phyloP scores from a whole-genome alignment of 2,797 vertebrate species.

The Coregonus suidteri region DNA sequence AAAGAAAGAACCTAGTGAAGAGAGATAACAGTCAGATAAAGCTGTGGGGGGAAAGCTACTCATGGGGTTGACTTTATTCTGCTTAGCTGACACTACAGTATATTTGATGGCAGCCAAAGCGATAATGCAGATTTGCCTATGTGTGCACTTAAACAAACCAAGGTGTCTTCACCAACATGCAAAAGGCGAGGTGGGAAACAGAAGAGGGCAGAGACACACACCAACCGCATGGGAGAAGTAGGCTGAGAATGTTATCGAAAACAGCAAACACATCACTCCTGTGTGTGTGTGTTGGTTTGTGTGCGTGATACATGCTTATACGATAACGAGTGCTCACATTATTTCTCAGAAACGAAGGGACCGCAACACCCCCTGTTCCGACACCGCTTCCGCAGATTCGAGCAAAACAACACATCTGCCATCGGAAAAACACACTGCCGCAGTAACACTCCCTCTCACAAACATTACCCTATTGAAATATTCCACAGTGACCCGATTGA shows the following conservation, averaged over 20 bases:
- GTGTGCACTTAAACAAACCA: constrained; percentile 51
- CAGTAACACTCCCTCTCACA: constrained; percentile 33
- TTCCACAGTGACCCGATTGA: constrained; percentile 60
- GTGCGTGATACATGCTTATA: constrained; percentile 39
- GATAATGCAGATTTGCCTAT: constrained; percentile 68
- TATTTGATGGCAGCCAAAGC: constrained; percentile 49
- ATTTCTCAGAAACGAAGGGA: constrained; percentile 73
- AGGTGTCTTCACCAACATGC: constrained; percentile 44
- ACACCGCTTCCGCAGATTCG: constrained; percentile 57
- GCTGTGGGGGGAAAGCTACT: constrained; percentile 61
- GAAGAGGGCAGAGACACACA: constrained; percentile 17
- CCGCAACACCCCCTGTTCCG: constrained; percentile 64
- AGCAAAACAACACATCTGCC: constrained; percentile 50
- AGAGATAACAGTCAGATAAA: constrained; percentile 38
- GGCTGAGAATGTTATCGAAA: constrained; percentile 25
- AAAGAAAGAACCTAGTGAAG: constrained; percentile 28
- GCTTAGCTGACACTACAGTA: constrained; percentile 63
- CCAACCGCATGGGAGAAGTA: constrained; percentile 36
- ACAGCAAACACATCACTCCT: constrained; percentile 48
- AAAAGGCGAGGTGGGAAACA: constrained; percentile 26
- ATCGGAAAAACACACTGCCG: constrained; percentile 38
- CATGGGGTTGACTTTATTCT: constrained; percentile 54
- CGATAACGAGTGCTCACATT: constrained; percentile 69
- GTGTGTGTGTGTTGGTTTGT: constrained; percentile 14
- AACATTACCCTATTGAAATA: constrained; percentile 49